Evolutionary conservation across 2,888 invertebrate species (phyloP).

Genomic region (Drosophila neotestacea): DNA sequence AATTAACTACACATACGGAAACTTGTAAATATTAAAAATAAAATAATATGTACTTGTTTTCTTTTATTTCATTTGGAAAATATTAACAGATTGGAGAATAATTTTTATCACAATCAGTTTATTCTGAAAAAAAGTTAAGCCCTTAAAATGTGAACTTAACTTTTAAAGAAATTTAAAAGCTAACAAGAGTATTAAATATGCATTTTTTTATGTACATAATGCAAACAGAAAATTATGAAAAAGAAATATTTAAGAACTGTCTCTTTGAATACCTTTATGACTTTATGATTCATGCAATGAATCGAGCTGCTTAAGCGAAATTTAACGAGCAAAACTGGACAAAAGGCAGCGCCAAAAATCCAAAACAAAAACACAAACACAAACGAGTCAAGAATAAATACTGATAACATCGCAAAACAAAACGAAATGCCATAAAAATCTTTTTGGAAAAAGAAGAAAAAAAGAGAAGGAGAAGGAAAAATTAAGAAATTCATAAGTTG

Average conservation of each 20-base stretch:
- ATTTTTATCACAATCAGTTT: no score
- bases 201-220: background rate
- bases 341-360: slow-evolving; percentile 29
- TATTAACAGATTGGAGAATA: no score
- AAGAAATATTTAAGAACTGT: slow-evolving; percentile 13
- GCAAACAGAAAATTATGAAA: slow-evolving; percentile 4
- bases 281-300: slow-evolving; percentile 66
- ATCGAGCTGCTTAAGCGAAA: slow-evolving; percentile 42
- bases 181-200: background rate
- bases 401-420: slow-evolving; percentile 68
- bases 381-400: slow-evolving; percentile 39
- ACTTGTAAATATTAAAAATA: no score
- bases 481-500: slow-evolving; percentile 71
- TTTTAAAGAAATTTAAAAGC: background rate
- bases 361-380: slow-evolving; percentile 19
- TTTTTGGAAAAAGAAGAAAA: slow-evolving; percentile 20
- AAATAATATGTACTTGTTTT: no score
- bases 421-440: slow-evolving; percentile 67
- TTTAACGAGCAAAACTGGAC: slow-evolving; percentile 56
- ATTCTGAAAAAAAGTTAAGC: no score
- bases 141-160: no score
- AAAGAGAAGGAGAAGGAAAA: slow-evolving; percentile 21
- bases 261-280: slow-evolving; percentile 42
- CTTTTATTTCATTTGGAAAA: no score
- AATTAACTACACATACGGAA: no score